Evolutionary conservation across 2,888 invertebrate genomes (phyloP), one percentile per base, ranked within the genome.

Genomic region (Smittia aterrima): DNA sequence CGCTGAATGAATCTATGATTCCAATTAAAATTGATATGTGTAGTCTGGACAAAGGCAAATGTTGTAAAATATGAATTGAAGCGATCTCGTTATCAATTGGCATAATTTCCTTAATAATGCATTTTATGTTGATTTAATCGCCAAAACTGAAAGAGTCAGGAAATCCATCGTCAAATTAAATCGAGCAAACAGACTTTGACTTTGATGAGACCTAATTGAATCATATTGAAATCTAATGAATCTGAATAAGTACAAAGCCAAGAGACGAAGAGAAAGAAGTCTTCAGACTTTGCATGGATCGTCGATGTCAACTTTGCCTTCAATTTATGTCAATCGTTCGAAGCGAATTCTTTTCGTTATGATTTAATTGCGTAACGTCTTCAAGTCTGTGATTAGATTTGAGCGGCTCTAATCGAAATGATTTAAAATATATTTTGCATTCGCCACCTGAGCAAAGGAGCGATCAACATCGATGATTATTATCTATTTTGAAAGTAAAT

Each of bases 1-100:
- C 32, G 32, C 32, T 47, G 47, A 47, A 16, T 11, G 20, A 40
- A 70, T 53, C 68, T 70, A 70, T 70, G 47, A 70, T 53, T 70
- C 47, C 68, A 70, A 70, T 70, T 70, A 70, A 70, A 70, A 22
- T 70, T 70, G 68, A 70, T 24, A 53, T 53, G 38, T 25, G 1
- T 16, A 3, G 11, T 11, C 16, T 6, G 58, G 58, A 58, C 58
- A 58, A 58, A 47, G 18, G 58, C 1, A 64, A 64, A 64, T 25
- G 25, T 64, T 64, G 13, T 27, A n/a, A 22, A 58, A 22, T 22
- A 9, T 58, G 58, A 58, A 58, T 58, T 16, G 18, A 66, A 32
- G 47, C 11, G n/a, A 9, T 54, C 20, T 16, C 16, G 16, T 54
- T 54, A 20, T 16, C 54, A 54, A 27, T 58, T 58, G 58, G 16